Conservation (phyloP, 2,113 vertebrate species). For the Hydrolagus affinis region DNA sequence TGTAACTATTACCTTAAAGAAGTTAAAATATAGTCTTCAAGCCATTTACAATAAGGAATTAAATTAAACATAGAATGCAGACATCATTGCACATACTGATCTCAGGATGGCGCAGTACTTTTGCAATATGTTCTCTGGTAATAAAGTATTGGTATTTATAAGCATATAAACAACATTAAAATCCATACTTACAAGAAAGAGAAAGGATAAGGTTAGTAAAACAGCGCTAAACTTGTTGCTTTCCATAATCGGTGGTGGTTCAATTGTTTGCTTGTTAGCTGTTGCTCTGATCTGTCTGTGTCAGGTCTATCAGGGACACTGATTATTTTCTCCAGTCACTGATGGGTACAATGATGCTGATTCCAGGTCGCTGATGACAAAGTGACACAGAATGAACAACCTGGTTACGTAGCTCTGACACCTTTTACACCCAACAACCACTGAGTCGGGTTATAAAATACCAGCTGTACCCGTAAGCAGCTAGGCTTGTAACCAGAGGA, state of each 20-base stretch:
- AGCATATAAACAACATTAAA: background rate
- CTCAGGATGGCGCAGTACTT: background rate
- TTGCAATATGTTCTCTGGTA: background rate
- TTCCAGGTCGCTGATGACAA: slow-evolving; percentile 13
- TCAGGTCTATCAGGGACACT: background rate
- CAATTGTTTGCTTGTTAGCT: background rate
- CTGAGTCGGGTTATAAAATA: no score
- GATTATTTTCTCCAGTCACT: background rate
- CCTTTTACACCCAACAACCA: background rate
- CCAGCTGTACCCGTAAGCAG: no score
- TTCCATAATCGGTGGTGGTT: background rate
- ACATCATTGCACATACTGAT: background rate
- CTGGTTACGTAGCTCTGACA: background rate
- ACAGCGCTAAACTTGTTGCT: no score
- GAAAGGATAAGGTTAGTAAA: background rate
- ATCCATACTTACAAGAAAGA: slow-evolving; percentile 3
- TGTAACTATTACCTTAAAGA: background rate
- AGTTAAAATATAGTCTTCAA: no score
- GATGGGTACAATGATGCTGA: slow-evolving; percentile 6
- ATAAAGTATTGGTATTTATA: background rate
- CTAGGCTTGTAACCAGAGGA: no score
- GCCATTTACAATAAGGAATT: no score
- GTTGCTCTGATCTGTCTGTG: background rate
- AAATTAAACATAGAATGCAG: background rate
- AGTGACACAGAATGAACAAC: background rate